Evolutionary conservation across 2,888 invertebrate genomes (phyloP), one percentile per base, ranked within the genome.

Genomic region (Drosophila atripex): DNA sequence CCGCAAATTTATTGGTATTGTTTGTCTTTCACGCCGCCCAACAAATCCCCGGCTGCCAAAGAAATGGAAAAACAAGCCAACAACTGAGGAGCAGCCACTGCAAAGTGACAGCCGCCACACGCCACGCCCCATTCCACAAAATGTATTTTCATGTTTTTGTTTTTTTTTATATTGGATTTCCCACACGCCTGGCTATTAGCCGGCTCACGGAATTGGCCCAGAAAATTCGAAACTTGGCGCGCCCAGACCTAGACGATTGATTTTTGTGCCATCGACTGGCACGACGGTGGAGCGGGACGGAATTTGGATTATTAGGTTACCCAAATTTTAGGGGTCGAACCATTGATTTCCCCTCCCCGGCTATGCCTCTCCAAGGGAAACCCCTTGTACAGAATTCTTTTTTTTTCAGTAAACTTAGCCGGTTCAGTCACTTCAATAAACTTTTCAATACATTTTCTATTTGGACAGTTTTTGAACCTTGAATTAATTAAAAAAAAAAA

Each of bases 191-290:
- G 60, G 3, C 30, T 39, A 61, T 59, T 61, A 61, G 60, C 39
- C 23, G 23, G 35, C 55, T 57, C 53, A 54, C 43, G 45, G 41
- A 60, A 65, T 58, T 86, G 88, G 66, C 84, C 86, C 84, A 88
- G 86, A 85, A 85, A 86, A 76, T 88, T 88, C 78, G 72, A 83
- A 87, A 71, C 74, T 71, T 68, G 58, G 58, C 64, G 73, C 65
- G 23, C 25, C 41, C 35, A 41, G 38, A 39, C 32, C 41, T 38
- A 45, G 45, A 30, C 64, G 64, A 78, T 78, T 77, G 80, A 79
- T 79, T 78, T 75, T 77, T 64, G 54, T 68, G 80, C 71, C 77
- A 58, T 51, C 54, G 61, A 30, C 47, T 57, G 56, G 52, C 18
- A 21, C 38, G 16, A 6, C 2, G 35, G 18, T 39, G 57, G 38